A percentile compares a stretch with the other conserved stretches of the same genome.
phyloP scores from a whole-genome alignment of 2,888 invertebrate genomes.

The Microdon myrmicae region DNA sequence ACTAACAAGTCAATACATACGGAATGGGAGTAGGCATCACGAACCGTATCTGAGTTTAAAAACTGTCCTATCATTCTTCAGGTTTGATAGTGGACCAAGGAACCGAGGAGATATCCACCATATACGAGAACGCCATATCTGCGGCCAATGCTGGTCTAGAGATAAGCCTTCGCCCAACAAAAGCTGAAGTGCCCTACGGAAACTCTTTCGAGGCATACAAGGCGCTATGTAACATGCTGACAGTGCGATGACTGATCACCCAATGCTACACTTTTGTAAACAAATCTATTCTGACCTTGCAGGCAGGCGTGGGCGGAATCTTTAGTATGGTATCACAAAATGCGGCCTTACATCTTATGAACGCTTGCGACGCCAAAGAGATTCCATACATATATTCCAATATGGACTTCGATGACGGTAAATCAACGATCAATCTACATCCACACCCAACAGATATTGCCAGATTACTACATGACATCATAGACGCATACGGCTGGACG shows the following conservation, averaged over 20 bases:
- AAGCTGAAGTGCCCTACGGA: conserved; percentile 67
- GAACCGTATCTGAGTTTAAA: background rate
- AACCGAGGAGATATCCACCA: conserved; percentile 56
- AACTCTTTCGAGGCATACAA: conserved; percentile 69
- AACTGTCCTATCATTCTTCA: conserved; percentile 35
- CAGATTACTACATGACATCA: conserved; percentile 75
- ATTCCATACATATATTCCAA: conserved; percentile 85
- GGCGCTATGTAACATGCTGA: conserved; percentile 69
- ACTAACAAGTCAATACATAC: background rate
- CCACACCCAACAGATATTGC: conserved; percentile 74
- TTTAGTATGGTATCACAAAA: conserved; percentile 81
- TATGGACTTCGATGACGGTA: conserved; percentile 73
- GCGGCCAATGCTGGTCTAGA: conserved; percentile 60
- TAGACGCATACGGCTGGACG: conserved; percentile 81
- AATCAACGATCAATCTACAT: conserved; percentile 74
- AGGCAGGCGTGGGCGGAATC: conserved; percentile 80
- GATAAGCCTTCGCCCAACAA: conserved; percentile 54
- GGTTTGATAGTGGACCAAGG: conserved; percentile 61
- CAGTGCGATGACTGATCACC: conserved; percentile 62
- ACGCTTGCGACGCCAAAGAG: conserved; percentile 83
- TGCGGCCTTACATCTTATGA: conserved; percentile 80
- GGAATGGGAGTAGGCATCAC: background rate
- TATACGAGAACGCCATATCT: conserved; percentile 62
- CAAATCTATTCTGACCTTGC: background rate
- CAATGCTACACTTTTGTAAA: background rate